Percentiles rank a stretch among this genome's conserved stretches.
Evolutionary conservation across 2,888 invertebrate genomes (phyloP).

Genomic region (Trachelus tabidus): DNA sequence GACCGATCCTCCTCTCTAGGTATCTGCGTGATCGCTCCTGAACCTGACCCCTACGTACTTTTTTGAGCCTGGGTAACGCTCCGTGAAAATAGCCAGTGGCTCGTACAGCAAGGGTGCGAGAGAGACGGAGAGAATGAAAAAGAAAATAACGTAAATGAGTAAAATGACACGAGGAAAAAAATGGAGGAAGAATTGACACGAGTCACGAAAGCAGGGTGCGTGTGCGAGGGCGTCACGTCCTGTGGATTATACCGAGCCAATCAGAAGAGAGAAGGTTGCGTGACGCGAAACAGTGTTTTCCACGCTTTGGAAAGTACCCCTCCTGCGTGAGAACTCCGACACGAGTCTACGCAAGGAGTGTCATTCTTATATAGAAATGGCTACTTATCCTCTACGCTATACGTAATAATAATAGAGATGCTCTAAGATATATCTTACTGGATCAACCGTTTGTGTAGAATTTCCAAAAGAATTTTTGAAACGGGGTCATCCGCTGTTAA

Average conservation of each 20-base stretch:
- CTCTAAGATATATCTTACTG: background rate
- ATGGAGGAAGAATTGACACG: constrained; percentile 10
- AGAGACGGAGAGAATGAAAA: background rate
- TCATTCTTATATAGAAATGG: background rate
- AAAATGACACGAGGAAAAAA: background rate
- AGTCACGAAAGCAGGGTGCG: constrained; percentile 14
- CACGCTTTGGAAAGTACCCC: constrained; percentile 47
- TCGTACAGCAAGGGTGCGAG: background rate
- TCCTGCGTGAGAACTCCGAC: background rate
- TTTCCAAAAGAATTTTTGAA: background rate
- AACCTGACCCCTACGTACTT: background rate
- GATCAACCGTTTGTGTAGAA: background rate
- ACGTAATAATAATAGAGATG: background rate
- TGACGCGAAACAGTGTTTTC: constrained; percentile 53
- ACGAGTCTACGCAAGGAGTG: background rate
- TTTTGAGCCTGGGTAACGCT: background rate
- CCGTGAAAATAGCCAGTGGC: background rate
- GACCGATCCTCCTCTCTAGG: background rate
- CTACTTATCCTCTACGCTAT: background rate
- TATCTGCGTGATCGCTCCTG: background rate
- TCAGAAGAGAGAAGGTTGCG: constrained; percentile 39
- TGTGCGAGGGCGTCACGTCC: constrained; percentile 22
- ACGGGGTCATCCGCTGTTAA: background rate
- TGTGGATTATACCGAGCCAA: constrained; percentile 29
- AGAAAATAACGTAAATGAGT: background rate